Evolutionary conservation across 2,113 vertebrate genomes (phyloP).

Genomic region (Arenaria interpres): DNA sequence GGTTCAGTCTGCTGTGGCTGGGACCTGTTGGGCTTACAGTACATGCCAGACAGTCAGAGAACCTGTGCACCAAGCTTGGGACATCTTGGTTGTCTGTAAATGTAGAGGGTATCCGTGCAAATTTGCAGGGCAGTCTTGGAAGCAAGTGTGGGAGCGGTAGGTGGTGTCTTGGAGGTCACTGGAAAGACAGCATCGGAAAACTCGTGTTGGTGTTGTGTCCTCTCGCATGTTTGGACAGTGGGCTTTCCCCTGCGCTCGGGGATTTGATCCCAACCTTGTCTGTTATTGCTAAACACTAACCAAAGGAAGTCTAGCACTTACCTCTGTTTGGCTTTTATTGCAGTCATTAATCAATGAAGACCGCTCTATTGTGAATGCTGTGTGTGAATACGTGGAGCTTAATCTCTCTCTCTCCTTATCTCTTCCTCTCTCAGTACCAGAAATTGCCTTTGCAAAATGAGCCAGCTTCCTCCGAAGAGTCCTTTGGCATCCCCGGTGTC

Average conservation of each 20-base stretch:
- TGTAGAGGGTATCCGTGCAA: neutral
- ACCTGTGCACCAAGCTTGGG: fast-evolving
- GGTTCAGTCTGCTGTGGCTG: neutral
- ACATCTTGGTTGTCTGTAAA: neutral
- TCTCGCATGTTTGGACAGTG: neutral
- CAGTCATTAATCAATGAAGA: neutral
- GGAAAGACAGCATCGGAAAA: neutral
- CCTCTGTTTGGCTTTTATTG: conserved; percentile 3
- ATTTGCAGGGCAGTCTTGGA: neutral
- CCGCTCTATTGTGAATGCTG: neutral
- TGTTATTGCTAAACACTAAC: neutral
- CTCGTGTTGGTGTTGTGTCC: neutral
- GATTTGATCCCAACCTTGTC: neutral
- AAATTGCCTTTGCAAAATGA: conserved; percentile 79
- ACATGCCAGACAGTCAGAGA: neutral
- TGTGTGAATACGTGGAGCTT: neutral
- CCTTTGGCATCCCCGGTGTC: conserved; percentile 70
- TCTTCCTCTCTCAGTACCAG: conserved; percentile 35
- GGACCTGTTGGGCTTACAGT: neutral
- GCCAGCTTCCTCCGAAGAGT: conserved; percentile 73
- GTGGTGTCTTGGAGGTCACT: neutral
- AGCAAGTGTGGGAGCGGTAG: neutral
- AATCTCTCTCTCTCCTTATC: conserved; percentile 29
- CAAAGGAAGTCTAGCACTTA: conserved; percentile 10
- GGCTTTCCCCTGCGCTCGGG: neutral